Base-by-base conservation (phyloP, 2,113 vertebrate species). In the Trinectes maculatus region DNA sequence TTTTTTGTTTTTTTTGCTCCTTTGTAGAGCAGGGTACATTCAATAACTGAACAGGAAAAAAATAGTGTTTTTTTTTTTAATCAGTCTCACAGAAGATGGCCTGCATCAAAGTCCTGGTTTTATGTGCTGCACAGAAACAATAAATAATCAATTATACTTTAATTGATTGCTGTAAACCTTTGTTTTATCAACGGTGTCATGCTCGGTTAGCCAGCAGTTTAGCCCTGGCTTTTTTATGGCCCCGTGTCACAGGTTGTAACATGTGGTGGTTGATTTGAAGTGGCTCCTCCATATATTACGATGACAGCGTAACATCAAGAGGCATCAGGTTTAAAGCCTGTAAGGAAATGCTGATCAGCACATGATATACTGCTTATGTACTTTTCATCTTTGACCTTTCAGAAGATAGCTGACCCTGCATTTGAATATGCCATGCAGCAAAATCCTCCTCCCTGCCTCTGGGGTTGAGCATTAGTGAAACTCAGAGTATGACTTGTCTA, bases 161-260 rank as follows among this genome's bases (percentile, higher is more conserved):
- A 81, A 79, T 47, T 65, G 71, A 74, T 59, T 63, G 79, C 72
- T 60, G 62, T 81, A 86, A 87, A 81, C 74, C 54, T 73, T 71
- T 79, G 44, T 84, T 87, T 82, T 70, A 83, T 75, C 67, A 87
- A 75, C 82, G 46, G 49, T 0, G 61, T 28, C 66, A 83, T 7
- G 61, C 83, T 77, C 59, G 49, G 67, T 83, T 82, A 78, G 73
- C 57, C 66, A 34, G 62, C 71, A 64, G 72, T 55, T 77, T 39
- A 74, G 69, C 69, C 31, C 33, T 29, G 40, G 74, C 62, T 71
- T 68, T n/a, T 81, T 83, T 76, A 75, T 34, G 51, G 39, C 31
- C 2, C 0, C 56, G 70, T 43, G 65, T 71, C 63, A 75, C 19
- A 4, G 51, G 47, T 68, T 59, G 55, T 80, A 71, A 84, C 59